Conservation (phyloP, 1,140 invertebrate genomes). For the Eupristina koningsbergeri region DNA sequence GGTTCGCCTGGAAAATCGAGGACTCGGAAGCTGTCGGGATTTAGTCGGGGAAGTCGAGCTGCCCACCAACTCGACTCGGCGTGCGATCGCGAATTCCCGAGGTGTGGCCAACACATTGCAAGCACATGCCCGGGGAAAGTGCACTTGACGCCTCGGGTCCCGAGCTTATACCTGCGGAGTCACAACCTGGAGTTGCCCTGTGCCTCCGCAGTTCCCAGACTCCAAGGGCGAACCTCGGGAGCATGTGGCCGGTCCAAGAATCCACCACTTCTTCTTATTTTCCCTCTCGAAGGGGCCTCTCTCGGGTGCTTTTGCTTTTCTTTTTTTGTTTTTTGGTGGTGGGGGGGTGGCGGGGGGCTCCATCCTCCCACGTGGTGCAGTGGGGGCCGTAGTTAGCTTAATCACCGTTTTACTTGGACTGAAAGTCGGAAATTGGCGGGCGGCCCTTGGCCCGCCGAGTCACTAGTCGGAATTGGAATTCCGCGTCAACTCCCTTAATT, state of each 20-base stretch:
- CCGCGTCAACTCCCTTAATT: neutral
- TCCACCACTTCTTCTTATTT: no score
- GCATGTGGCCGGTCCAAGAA: no score
- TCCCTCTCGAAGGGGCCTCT: no score
- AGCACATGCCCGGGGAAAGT: slow-evolving; percentile 9
- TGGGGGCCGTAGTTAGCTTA: no score
- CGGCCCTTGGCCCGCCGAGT: no score
- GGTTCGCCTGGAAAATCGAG: neutral
- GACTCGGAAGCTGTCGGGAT: neutral
- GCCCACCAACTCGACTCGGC: no score
- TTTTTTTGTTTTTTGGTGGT: no score
- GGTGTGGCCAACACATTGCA: slow-evolving; percentile 22
- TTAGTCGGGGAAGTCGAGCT: no score
- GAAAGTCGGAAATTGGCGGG: neutral
- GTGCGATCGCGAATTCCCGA: neutral
- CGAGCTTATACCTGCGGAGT: neutral
- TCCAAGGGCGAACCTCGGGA: neutral
- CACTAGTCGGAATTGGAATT: neutral
- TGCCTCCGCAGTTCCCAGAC: neutral
- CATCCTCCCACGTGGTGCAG: no score
- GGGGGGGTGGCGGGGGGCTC: no score
- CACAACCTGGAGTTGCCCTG: neutral
- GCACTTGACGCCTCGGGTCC: neutral
- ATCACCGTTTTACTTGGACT: neutral
- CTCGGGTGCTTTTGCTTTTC: no score